Conservation (phyloP, 2,888 invertebrate species). For the Thumatha senex region DNA sequence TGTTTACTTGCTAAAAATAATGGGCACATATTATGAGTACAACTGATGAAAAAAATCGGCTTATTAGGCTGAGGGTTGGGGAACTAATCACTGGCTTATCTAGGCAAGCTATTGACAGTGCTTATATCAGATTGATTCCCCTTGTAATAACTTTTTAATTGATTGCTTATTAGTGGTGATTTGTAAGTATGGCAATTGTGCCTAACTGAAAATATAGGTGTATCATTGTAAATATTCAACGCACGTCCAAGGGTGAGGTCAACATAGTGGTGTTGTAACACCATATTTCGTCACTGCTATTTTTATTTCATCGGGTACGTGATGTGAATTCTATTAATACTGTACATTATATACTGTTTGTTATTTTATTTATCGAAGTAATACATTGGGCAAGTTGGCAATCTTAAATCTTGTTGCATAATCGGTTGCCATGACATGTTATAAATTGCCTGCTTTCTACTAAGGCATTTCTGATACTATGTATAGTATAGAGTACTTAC, state of each 20-base stretch:
- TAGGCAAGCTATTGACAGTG: no score
- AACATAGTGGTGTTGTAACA: constrained; percentile 34
- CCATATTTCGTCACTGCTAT: constrained; percentile 48
- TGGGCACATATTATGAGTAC: no score
- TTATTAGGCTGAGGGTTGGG: no score
- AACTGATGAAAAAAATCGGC: no score
- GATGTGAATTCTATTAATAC: constrained; percentile 42
- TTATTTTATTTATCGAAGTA: constrained; percentile 26
- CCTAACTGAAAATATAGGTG: not conserved
- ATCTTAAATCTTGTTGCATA: constrained; percentile 19
- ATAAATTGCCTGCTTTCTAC: not conserved
- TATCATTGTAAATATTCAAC: constrained; percentile 11
- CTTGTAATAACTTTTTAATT: no score
- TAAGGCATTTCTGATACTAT: not conserved
- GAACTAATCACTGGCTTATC: no score
- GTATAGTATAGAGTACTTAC: no score
- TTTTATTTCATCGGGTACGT: constrained; percentile 52
- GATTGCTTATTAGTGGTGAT: no score
- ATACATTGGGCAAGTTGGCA: constrained; percentile 24
- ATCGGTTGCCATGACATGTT: not conserved
- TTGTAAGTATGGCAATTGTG: not conserved
- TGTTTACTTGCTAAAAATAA: no score
- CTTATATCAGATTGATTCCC: no score
- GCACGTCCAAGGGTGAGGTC: constrained; percentile 58
- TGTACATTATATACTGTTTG: constrained; percentile 22